These are phyloP conservation scores for Monomorium pharaonis DNA, from an alignment of 1,140 invertebrate species.

Conservation along the genomic window DNA sequence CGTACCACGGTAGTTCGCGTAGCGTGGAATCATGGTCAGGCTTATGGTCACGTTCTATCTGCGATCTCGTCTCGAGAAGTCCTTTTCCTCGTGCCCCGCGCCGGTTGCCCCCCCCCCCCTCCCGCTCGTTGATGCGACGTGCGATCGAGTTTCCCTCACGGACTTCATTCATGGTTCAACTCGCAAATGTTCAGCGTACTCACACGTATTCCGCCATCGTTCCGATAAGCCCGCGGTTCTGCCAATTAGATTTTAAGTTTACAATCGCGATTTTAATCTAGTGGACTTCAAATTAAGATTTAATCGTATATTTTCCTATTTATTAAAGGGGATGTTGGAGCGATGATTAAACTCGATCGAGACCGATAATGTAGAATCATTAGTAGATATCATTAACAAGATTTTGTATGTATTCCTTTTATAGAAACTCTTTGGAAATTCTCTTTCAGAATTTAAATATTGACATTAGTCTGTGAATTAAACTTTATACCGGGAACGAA, in stretches of 20 bases:
- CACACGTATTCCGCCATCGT: neutral
- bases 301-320: neutral
- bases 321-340: too few relatives aligned
- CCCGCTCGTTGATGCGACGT: constrained; percentile 20
- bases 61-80: constrained; percentile 59
- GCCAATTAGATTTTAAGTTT: neutral
- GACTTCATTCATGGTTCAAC: constrained; percentile 13
- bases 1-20: constrained; percentile 17
- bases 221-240: neutral
- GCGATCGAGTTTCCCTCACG: constrained; percentile 27
- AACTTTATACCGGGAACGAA: too few relatives aligned
- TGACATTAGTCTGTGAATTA: too few relatives aligned
- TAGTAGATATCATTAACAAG: too few relatives aligned
- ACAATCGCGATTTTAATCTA: neutral
- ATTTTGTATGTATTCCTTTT: too few relatives aligned
- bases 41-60: constrained; percentile 58
- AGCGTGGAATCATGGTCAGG: constrained; percentile 60
- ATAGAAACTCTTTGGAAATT: too few relatives aligned
- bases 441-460: too few relatives aligned
- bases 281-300: neutral
- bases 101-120: too few relatives aligned
- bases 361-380: too few relatives aligned
- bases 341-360: too few relatives aligned
- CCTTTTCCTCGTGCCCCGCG: constrained; percentile 26
- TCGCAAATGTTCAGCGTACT: neutral